Evolutionary conservation across 2,113 vertebrate genomes (phyloP).

Genomic region (Dipodomys merriami): DNA sequence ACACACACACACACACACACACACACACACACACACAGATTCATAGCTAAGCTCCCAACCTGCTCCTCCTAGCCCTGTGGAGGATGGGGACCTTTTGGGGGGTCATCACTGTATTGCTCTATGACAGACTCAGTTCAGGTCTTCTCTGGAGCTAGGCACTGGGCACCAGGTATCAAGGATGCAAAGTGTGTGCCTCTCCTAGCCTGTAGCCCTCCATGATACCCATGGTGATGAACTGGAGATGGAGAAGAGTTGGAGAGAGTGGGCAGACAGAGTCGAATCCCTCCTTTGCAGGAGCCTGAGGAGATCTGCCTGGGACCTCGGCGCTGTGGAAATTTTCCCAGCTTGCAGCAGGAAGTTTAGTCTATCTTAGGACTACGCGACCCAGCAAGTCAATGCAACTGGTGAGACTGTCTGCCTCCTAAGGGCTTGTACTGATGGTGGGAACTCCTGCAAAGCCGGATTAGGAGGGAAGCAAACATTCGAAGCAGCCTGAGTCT

Average conservation of each 20-base stretch:
- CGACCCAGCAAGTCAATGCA: neutral
- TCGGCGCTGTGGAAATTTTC: neutral
- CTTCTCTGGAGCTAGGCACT: neutral
- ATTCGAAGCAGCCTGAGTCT: neutral
- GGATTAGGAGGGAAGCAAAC: neutral
- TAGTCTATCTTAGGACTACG: neutral
- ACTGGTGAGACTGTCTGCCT: neutral
- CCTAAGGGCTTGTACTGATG: neutral
- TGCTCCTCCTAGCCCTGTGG: neutral
- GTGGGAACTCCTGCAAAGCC: neutral
- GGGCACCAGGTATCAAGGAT: neutral
- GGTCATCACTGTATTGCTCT: neutral
- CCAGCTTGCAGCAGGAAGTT: neutral
- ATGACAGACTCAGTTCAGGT: neutral
- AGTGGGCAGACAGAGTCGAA: neutral
- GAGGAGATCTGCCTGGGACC: no score
- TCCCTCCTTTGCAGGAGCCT: neutral
- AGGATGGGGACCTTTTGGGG: neutral
- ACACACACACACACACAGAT: no score
- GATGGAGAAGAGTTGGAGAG: rapidly evolving
- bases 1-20: no score
- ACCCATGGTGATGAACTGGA: neutral
- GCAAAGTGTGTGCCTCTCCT: rapidly evolving
- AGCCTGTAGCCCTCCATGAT: neutral
- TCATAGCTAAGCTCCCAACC: neutral